Base-by-base conservation (phyloP, 2,888 invertebrate species). In the Aphidius colemani region DNA sequence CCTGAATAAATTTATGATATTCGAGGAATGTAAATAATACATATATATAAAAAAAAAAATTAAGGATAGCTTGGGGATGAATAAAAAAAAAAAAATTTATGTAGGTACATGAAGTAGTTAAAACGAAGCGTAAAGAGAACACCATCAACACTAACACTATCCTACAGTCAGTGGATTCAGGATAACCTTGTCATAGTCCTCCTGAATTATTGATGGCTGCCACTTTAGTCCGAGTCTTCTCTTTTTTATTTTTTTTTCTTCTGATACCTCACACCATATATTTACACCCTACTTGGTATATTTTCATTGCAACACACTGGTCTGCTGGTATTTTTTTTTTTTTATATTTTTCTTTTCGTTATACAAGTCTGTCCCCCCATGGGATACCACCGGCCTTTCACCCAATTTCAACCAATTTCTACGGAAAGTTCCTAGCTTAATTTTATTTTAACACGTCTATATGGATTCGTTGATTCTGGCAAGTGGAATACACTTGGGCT, bases 381-480 rank as follows among this genome's bases (percentile, higher is more conserved):
- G 53, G 58, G 63, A 64, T 50, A 67, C 57, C 71, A 59, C 62
- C 68, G 68, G 67, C 68, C 69, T 69, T 72, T 74, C 83, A 85
- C 83, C 85, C 86, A 86, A 86, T 86, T 86, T 85, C 84, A 84
- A 85, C 85, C 86, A 86, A 86, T 86, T 86, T 86, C 81, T 83
- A 83, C 57, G 84, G 81, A 84, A 84, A 85, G 84, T 85, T 85
- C 82, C 30, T 30, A 82, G 82, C 84, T 84, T 84, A 85, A 85
- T 85, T 84, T 83, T 84, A 84, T 85, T 85, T 85, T 84, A 85
- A 83, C 85, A 84, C 85, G 77, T 76, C 76, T 78, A 72, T 30
- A 30, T 75, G 75, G 74, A 73, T 71, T 67, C 66, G 30, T 30
- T 30, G 30, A 30, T 30, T 30, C 30, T 30, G 30, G 30, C 30